Base-by-base conservation (phyloP, 2,113 vertebrate species). In the Labeo rohita region DNA sequence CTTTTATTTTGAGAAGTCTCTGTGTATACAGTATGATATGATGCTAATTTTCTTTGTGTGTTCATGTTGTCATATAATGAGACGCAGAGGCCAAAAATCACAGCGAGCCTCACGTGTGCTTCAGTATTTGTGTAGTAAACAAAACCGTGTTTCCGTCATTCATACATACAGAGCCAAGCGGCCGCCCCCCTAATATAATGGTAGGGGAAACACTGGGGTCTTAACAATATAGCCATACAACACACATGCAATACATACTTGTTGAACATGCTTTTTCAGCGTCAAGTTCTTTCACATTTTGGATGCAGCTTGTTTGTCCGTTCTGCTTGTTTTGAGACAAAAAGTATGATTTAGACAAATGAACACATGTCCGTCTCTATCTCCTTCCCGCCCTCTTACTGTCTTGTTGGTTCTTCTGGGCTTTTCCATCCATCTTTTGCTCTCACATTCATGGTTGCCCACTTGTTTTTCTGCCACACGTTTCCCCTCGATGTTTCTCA, bases 311-410 rank as follows among this genome's bases (percentile, higher is more conserved):
- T 11, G 59, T 82, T 88, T 86, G 79, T 85, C 92, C 90, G 93
- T 75, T 84, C 90, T 89, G 45, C 21, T 39, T 52, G 86, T 74
- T 79, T 45, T 9, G 72, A 83, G 84, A 80, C 43, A 91, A 88
- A 93, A 93, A 93, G 94, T 93, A 93, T 2, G 56, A 61, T 61
- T 61, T 61, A 94, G 92, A 92, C 90, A 92, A 94, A 94, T 92
- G 91, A 95, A 94, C 92, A 91, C 82, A 89, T 83, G 47, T 68
- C 88, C 84, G 90, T 85, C 73, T 66, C 80, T 72, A 21, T 84
- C 81, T 59, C 36, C 7, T 75, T 59, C 9, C 21, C 34, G 4
- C 45, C 23, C 52, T 89, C 85, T 84, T 83, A 88, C 52, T 89
- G 87, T 76, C 61, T 72, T 36, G 21, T 90, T 91, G 88, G 75